phyloP scores from a whole-genome alignment of 1,140 invertebrate genomes.

The Psix sp. region DNA sequence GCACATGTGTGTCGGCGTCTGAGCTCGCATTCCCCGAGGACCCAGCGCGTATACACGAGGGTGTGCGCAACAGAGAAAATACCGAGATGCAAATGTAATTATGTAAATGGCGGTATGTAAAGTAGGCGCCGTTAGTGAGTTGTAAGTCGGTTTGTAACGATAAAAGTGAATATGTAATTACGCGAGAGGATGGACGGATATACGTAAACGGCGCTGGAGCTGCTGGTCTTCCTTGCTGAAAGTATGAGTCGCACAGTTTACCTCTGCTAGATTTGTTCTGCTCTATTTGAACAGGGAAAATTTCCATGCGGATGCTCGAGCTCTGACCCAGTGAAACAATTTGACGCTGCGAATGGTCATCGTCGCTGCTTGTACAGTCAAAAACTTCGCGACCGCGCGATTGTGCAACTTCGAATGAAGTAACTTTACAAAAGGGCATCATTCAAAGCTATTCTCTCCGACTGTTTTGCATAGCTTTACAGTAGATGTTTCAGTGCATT shows the following conservation, averaged over 20 bases:
- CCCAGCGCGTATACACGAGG: conserved; percentile 27
- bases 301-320: conserved; percentile 34
- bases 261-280: conserved; percentile 26
- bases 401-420: too few relatives aligned
- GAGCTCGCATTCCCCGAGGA: conserved; percentile 57
- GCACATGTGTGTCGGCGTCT: conserved; percentile 25
- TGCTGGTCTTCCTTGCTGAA: conserved; percentile 60
- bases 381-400: too few relatives aligned
- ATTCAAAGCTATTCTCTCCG: too few relatives aligned
- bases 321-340: too few relatives aligned
- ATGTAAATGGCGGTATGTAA: conserved; percentile 66
- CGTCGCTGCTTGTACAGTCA: too few relatives aligned
- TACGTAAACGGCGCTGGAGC: conserved; percentile 65
- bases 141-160: conserved; percentile 63
- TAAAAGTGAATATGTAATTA: conserved; percentile 70
- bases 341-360: too few relatives aligned
- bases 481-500: too few relatives aligned
- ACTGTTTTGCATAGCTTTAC: too few relatives aligned
- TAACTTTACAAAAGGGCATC: too few relatives aligned
- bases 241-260: conserved; percentile 51
- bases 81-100: conserved; percentile 67
- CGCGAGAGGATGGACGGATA: conserved; percentile 59
- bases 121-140: conserved; percentile 50
- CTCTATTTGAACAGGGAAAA: conserved; percentile 33
- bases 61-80: conserved; percentile 57